These are phyloP conservation scores for Phenganax marumi DNA, from an alignment of 92 coral and sea anemone genomes.

Conservation along the genomic window DNA sequence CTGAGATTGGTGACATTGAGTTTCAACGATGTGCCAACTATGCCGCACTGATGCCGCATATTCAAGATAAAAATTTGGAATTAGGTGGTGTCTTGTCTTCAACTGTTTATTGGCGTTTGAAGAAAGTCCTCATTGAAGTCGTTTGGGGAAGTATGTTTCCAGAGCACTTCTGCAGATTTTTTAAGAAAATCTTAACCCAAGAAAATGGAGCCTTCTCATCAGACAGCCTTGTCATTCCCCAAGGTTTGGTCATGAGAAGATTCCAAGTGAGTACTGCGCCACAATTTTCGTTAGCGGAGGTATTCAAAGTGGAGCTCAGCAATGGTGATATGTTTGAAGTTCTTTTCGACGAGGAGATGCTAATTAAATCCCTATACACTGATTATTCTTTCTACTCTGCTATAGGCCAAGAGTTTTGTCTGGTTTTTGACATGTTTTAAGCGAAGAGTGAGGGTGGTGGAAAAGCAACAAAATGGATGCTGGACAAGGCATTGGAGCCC, in stretches of 20 bases:
- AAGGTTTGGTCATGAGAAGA: background rate
- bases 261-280: constrained; percentile 11
- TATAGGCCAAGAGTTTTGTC: constrained; percentile 23
- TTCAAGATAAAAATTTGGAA: constrained; percentile 6
- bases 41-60: constrained; percentile 7
- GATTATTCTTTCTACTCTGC: constrained; percentile 16
- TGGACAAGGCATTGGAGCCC: constrained; percentile 8
- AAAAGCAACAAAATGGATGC: constrained; percentile 31
- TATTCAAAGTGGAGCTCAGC: constrained; percentile 22
- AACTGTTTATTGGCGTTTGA: constrained; percentile 13
- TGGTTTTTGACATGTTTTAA: constrained; percentile 1
- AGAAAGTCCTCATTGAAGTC: background rate
- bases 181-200: constrained; percentile 4
- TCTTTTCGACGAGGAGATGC: background rate
- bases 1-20: constrained; percentile 15
- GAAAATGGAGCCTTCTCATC: constrained; percentile 13
- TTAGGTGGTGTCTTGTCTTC: background rate
- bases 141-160: background rate
- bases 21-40: background rate
- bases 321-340: constrained; percentile 8
- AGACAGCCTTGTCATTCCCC: constrained; percentile 14
- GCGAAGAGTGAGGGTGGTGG: background rate
- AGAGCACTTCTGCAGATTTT: constrained; percentile 8
- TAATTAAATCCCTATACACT: constrained; percentile 25
- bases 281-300: constrained; percentile 9